These are phyloP conservation scores for Hydrozoanthus gracilis DNA, from an alignment of 92 coral and sea anemone species.

Conservation along the genomic window DNA sequence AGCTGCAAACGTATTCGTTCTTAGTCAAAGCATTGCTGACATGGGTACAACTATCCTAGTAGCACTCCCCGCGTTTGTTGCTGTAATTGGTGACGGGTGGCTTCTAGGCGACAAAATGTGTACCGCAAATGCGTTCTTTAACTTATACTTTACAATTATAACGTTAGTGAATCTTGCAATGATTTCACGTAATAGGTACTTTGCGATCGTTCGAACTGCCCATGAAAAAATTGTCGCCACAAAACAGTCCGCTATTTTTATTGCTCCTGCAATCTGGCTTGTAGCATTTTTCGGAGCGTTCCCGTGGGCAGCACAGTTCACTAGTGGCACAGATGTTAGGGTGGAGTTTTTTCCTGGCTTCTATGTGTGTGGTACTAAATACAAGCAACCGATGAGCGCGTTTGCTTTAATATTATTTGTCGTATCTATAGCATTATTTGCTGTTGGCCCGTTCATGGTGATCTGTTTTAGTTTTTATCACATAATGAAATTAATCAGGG, in stretches of 20 bases:
- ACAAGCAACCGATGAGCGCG: constrained; percentile 52
- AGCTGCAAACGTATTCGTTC: constrained; percentile 70
- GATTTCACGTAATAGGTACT: constrained; percentile 75
- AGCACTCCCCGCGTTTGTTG: constrained; percentile 64
- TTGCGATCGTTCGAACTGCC: constrained; percentile 66
- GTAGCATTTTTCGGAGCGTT: constrained; percentile 61
- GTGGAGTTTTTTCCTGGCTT: constrained; percentile 72
- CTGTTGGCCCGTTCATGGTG: constrained; percentile 58
- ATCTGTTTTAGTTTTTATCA: constrained; percentile 69
- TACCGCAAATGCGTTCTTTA: constrained; percentile 61
- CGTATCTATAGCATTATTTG: constrained; percentile 29
- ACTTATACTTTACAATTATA: constrained; percentile 80
- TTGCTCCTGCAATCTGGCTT: constrained; percentile 56
- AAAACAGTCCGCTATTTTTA: constrained; percentile 49
- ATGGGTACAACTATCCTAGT: constrained; percentile 74
- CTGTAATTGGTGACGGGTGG: constrained; percentile 76
- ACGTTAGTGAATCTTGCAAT: constrained; percentile 69
- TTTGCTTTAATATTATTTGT: constrained; percentile 43
- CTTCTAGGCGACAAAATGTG: constrained; percentile 63
- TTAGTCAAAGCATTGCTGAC: constrained; percentile 78
- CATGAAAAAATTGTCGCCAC: constrained; percentile 24
- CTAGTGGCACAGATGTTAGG: constrained; percentile 46
- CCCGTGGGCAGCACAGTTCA: constrained; percentile 71
- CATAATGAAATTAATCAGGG: constrained; percentile 57
- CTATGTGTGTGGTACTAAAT: constrained; percentile 69